Evolutionary conservation across 1,140 invertebrate genomes (phyloP).

Genomic region (Bombus breviceps): DNA sequence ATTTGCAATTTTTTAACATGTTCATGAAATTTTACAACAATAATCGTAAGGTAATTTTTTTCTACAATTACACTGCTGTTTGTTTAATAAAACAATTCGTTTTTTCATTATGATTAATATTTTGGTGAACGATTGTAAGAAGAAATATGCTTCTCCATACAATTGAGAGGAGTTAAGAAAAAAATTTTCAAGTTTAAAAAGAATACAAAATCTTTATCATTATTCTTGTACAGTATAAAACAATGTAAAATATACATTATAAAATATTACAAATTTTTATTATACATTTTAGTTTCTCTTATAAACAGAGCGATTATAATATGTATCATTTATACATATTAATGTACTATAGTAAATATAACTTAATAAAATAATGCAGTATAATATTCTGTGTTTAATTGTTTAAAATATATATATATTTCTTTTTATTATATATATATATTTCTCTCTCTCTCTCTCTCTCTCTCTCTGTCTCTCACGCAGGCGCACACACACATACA

Average conservation of each 20-base stretch:
- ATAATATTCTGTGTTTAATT: conserved; percentile 25
- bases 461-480: too few species aligned
- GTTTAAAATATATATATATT: conserved; percentile 1
- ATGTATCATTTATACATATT: conserved; percentile 29
- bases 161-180: not conserved
- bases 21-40: not conserved
- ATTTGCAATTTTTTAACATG: not conserved
- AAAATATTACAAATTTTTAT: conserved; percentile 37
- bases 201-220: conserved; percentile 78
- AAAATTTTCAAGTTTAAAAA: conserved; percentile 11
- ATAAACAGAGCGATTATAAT: conserved; percentile 12
- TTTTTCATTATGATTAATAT: too few species aligned
- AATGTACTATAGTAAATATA: conserved; percentile 37
- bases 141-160: not conserved
- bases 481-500: not conserved
- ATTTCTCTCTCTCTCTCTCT: too few species aligned
- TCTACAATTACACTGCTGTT: not conserved
- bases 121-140: too few species aligned
- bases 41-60: not conserved
- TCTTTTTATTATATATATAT: not conserved
- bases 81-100: not conserved
- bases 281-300: conserved; percentile 31
- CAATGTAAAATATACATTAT: conserved; percentile 50
- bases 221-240: conserved; percentile 65
- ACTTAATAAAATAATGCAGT: conserved; percentile 42